Evolutionary conservation across 2,113 vertebrate species (phyloP), one percentile per base, ranked within the genome.

Genomic region (Haliaeetus leucogaster): DNA sequence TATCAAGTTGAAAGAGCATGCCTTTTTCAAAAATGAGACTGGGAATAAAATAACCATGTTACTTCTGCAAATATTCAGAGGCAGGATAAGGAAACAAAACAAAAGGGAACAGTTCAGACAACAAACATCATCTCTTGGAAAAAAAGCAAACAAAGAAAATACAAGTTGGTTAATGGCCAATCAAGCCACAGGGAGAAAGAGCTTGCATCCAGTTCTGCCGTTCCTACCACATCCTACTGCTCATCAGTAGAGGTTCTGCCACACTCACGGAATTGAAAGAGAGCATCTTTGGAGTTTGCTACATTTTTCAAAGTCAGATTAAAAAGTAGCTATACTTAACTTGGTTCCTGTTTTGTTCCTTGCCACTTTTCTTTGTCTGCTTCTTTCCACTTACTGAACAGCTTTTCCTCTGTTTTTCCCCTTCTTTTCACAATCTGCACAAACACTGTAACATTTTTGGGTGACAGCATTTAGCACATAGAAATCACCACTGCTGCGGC

Each of bases 331-430:
- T 91, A 62, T 59, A 82, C 17, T 66, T 86, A 52, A 90, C 76
- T 78, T 73, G 10, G 32, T 59, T 78, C 20, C 36, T 68, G 16
- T 0, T 52, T 85, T 48, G 47, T 70, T 62, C 53, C 72, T 84
- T 47, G 40, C 4, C 52, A 58, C 30, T 90, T 96, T 91, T 91
- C 82, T 96, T 93, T 93, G 90, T 86, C 38, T 84, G 82, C 89
- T 96, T 93, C 23, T 94, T 93, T 95, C 71, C 17, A 79, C 63
- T 82, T 93, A 34, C 17, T 90, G 38, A 79, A 86, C 29, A 91
- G 17, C 18, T 86, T 90, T 92, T 72, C 42, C 78, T 83, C 71
- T 80, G 40, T 7, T 66, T 70, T 78, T 78, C 59, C 56, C 83
- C 59, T 82, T 91, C 59, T 82, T 93, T 38, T n/a, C 67, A 45